Base-by-base conservation (phyloP, 2,888 invertebrate genomes). In the Buathra laborator region DNA sequence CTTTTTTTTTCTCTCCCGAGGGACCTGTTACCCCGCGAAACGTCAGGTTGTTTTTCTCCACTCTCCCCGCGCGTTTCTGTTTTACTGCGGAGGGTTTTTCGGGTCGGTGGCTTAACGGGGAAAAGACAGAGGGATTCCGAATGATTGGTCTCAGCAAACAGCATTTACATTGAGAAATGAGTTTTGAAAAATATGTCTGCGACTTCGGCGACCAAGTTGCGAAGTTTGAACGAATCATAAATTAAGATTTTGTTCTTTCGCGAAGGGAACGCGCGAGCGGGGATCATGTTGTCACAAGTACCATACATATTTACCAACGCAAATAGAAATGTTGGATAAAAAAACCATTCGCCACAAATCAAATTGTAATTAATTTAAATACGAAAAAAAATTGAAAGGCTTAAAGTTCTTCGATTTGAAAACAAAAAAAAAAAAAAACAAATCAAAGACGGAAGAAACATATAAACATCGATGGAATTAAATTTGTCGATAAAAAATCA, bases 121-220 rank as follows among this genome's bases (percentile, higher is more conserved):
- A 86, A 83, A 81, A 76, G 79, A 76, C 74, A 74, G 82, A 82
- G 82, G 80, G 84, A 82, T 86, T 83, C 81, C 84, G 81, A 84
- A 81, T 78, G 84, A 84, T 82, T 85, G 83, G 76, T 81, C 86
- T 86, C 85, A 89, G 91, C 90, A 92, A 93, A 93, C 91, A 92
- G 88, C 89, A 93, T 93, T 93, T 93, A 93, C 92, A 93, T 93
- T 85, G 89, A 85, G 90, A 92, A 93, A 93, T 93, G 90, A 92
- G 91, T 90, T 93, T 88, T 88, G 89, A 89, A 91, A 92, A 91
- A 90, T 24, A 24, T 14, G 24, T 24, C 56, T 29, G 12, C 12
- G 19, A 59, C 12, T 4, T 24, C 29, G 16, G 59, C 66, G 24
- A 62, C 64, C 51, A 24, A 72, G 24, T 62, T 29, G 6, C 6